Base-by-base conservation (phyloP, 2,888 invertebrate species). In the Diploptera punctata region DNA sequence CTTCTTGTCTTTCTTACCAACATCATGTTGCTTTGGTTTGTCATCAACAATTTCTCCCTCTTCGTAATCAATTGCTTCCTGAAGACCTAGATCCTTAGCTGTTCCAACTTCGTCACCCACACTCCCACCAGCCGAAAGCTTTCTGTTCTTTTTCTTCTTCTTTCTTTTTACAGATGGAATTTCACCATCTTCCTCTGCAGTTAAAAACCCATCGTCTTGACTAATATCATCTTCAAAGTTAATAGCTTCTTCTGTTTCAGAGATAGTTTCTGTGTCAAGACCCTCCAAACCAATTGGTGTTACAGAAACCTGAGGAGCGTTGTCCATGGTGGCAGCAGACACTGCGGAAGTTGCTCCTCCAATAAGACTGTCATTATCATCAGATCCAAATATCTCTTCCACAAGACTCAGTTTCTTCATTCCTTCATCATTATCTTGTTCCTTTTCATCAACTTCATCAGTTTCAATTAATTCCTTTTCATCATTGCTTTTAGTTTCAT, bases 201-300 rank as follows among this genome's bases (percentile, higher is more conserved):
- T 71, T 5, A 70, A 44, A 43, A 74, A 70, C 9, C 67, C 72
- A 26, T 70, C 68, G 18, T 70, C 73, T 13, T 68, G 71, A 54
- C 75, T 85, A 82, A 74, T 83, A 83, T 7, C 83, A 83, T 89
- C 89, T 68, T 89, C 88, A 80, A 90, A 89, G 81, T 89, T 86
- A 75, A 87, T 88, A 75, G 88, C 86, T 57, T 88, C 89, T 78
- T 90, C 91, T 75, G 91, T 91, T 79, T 91, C 91, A 0, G 92
- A 92, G 77, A 92, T 91, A 81, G 91, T 84, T 82, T 93, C 92
- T 0, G 92, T 92, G 77, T 90, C 91, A 75, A 92, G 86, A 1
- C 89, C 91, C 77, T 85, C 86, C 70, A 87, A 81, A 1, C 84
- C 86, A n/a, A 77, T 75, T 0, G 82, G 82, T 1, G 82, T 82